phyloP scores from a whole-genome alignment of 1,140 invertebrate species.

The Papilio aristodemus region DNA sequence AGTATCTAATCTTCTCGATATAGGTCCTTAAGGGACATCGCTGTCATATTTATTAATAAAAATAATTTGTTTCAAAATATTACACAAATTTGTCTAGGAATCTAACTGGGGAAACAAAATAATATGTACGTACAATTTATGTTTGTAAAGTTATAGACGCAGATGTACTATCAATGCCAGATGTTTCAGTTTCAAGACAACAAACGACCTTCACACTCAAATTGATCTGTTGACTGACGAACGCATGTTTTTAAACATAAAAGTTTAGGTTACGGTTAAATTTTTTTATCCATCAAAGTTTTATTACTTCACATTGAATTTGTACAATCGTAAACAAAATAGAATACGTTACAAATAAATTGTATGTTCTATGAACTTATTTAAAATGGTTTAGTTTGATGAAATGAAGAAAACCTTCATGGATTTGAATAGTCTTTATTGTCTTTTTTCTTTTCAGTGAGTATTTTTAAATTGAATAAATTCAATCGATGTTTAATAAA shows the following conservation, averaged over 20 bases:
- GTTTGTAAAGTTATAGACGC: conserved; percentile 27
- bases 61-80: neutral
- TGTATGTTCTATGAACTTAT: too few relatives aligned
- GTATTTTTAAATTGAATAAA: too few relatives aligned
- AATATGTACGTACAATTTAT: neutral
- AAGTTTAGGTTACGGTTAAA: neutral
- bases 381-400: too few relatives aligned
- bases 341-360: too few relatives aligned
- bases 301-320: neutral
- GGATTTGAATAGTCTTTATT: too few relatives aligned
- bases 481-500: too few relatives aligned
- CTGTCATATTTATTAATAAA: too few relatives aligned
- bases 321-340: neutral
- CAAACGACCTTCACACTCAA: conserved; percentile 41
- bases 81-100: neutral
- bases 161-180: conserved; percentile 40
- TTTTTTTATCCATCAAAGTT: neutral
- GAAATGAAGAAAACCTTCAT: too few relatives aligned
- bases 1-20: too few relatives aligned
- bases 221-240: conserved; percentile 55
- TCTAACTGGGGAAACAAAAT: neutral
- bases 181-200: conserved; percentile 46
- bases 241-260: conserved; percentile 33
- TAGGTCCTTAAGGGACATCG: too few relatives aligned
- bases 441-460: too few relatives aligned